These are phyloP conservation scores for Dryomyza anilis DNA, from an alignment of 2,888 invertebrate genomes.

Conservation along the genomic window DNA sequence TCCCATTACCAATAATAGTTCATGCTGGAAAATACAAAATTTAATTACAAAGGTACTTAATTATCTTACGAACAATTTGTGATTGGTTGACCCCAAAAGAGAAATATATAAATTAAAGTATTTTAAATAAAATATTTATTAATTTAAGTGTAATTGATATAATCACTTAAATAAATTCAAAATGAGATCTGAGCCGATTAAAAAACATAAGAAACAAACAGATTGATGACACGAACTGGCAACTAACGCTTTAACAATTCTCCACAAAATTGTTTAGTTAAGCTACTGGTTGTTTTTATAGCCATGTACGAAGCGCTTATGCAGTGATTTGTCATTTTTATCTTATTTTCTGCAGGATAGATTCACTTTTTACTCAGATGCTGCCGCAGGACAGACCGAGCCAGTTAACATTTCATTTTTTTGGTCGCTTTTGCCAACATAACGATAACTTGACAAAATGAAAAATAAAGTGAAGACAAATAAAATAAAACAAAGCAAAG, in stretches of 20 bases:
- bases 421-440: constrained; percentile 15
- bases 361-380: no score
- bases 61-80: no score
- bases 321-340: constrained; percentile 3
- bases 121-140: no score
- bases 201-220: constrained; percentile 21
- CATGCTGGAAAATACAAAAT: no score
- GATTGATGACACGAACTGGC: constrained; percentile 34
- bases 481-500: background rate
- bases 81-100: background rate
- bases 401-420: no score
- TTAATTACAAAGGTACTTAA: no score
- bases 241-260: background rate
- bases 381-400: no score
- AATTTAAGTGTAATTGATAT: no score
- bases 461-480: background rate
- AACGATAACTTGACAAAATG: constrained; percentile 14
- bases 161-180: no score
- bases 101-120: background rate
- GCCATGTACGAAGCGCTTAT: background rate
- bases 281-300: background rate
- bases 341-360: background rate
- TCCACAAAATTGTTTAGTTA: background rate
- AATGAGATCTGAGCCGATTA: background rate
- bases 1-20: no score